Percentiles rank a stretch among this genome's conserved stretches.
Evolutionary conservation across 2,797 vertebrate species (phyloP).

Genomic region (Fringilla coelebs): DNA sequence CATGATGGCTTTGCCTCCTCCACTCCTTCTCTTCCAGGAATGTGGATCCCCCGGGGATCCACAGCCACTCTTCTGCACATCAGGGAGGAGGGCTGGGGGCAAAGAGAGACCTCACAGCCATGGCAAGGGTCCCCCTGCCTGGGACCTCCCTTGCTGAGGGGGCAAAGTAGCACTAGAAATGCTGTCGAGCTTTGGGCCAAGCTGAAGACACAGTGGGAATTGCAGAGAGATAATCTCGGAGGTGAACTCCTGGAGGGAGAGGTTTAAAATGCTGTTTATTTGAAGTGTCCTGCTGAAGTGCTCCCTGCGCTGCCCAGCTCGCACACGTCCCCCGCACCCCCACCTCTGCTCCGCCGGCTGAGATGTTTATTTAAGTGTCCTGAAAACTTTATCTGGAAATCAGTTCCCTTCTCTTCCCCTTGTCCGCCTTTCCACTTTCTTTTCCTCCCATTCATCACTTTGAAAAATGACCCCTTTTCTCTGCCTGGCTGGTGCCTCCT

Average conservation of each 20-base stretch:
- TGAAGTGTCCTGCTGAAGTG: constrained; percentile 18
- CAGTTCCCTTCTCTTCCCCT: constrained; percentile 54
- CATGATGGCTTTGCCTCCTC: neutral
- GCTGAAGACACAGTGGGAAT: neutral
- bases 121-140: neutral
- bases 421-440: constrained; percentile 57
- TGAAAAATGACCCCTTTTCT: constrained; percentile 41
- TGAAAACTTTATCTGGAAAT: constrained; percentile 63
- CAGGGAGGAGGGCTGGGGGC: neutral
- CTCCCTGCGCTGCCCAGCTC: neutral
- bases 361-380: constrained; percentile 63
- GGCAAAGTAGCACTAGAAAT: neutral
- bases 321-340: neutral
- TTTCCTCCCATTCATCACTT: constrained; percentile 68
- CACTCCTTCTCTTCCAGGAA: neutral
- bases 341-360: neutral
- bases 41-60: neutral
- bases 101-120: neutral
- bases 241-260: neutral
- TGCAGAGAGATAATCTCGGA: neutral
- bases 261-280: neutral
- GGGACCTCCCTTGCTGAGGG: neutral
- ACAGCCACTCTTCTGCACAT: neutral
- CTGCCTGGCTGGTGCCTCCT: neutral
- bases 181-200: neutral